Evolutionary conservation across 2,797 vertebrate species (phyloP).

Genomic region (Molossus molossus): DNA sequence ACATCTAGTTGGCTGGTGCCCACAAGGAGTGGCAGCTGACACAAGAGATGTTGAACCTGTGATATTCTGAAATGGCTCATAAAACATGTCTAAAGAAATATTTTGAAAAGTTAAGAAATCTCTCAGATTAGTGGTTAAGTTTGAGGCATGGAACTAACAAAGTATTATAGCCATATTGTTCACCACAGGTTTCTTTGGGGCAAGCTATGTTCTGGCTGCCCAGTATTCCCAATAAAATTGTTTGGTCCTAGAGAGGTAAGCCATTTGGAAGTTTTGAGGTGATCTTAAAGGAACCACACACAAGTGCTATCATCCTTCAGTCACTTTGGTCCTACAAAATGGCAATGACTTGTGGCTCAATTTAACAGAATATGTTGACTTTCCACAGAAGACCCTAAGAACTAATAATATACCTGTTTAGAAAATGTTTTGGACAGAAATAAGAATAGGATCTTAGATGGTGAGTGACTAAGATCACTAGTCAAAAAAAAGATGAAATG

Average conservation of each 20-base stretch:
- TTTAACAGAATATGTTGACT: conserved; percentile 24
- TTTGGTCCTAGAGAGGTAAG: background rate
- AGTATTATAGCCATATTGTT: background rate
- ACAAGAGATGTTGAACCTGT: background rate
- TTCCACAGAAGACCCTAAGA: background rate
- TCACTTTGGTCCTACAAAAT: background rate
- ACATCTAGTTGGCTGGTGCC: background rate
- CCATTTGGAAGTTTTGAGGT: background rate
- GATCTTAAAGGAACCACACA: background rate
- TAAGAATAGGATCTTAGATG: background rate
- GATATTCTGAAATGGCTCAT: conserved; percentile 13
- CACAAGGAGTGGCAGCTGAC: background rate
- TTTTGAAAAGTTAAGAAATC: background rate
- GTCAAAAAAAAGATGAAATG: background rate
- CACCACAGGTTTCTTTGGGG: background rate
- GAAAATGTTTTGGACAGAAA: background rate
- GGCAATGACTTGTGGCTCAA: background rate
- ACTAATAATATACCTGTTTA: background rate
- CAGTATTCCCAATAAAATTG: background rate
- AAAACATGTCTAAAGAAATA: background rate
- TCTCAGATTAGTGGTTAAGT: background rate
- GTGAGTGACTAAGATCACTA: background rate
- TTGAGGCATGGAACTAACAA: background rate
- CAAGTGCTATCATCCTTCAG: background rate
- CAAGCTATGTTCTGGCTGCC: background rate